Percentiles rank a stretch among this genome's conserved stretches.
phyloP scores from a whole-genome alignment of 1,140 invertebrate species.

The Vollenhovia emeryi region DNA sequence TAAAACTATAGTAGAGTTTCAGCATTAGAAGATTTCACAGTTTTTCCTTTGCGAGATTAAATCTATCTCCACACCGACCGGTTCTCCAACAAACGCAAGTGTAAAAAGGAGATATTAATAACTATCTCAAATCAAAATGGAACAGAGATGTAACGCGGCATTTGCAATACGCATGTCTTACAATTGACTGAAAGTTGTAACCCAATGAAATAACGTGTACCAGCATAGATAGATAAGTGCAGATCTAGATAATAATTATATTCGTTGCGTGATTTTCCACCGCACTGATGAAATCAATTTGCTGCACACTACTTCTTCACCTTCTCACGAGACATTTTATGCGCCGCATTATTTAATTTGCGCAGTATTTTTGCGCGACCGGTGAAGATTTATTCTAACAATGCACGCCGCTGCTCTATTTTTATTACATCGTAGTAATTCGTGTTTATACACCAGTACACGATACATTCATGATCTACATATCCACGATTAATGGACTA shows the following conservation, averaged over 20 bases:
- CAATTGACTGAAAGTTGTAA: neutral
- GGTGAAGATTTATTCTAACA: neutral
- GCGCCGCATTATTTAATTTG: neutral
- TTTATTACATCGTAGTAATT: constrained; percentile 2
- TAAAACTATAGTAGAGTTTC: neutral
- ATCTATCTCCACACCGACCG: neutral
- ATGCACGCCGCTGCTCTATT: neutral
- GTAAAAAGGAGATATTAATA: neutral
- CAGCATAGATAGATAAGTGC: neutral
- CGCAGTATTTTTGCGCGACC: neutral
- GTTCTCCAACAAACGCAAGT: neutral
- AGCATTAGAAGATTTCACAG: neutral
- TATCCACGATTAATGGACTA: neutral
- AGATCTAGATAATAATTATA: constrained; percentile 18
- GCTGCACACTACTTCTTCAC: constrained; percentile 8
- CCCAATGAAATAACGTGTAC: constrained; percentile 24
- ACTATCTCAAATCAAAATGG: neutral
- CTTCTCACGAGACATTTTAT: constrained; percentile 8
- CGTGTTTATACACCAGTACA: neutral
- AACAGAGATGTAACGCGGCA: neutral
- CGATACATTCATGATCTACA: neutral
- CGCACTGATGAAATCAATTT: constrained; percentile 33
- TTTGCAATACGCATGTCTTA: neutral
- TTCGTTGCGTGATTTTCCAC: constrained; percentile 29
- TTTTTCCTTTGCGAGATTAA: neutral